Evolutionary conservation across 2,113 vertebrate species (phyloP), one percentile per base, ranked within the genome.

Genomic region (Chitala chitala): DNA sequence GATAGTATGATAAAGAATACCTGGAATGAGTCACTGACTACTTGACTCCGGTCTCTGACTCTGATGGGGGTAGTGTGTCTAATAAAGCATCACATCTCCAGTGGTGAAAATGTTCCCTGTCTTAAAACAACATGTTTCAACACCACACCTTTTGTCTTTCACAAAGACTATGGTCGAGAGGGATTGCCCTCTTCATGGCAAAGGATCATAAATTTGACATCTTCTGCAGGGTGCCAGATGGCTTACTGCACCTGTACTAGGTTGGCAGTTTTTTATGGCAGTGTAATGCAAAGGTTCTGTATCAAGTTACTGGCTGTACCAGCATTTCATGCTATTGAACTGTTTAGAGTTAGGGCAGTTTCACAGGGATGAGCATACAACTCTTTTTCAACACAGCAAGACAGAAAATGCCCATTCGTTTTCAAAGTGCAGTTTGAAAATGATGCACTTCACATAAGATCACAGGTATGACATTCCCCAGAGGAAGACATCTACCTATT

Each of bases 41-140:
- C n/a, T n/a, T n/a, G n/a, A n/a, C n/a, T n/a, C n/a, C n/a, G n/a
- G n/a, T n/a, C n/a, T n/a, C n/a, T n/a, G n/a, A n/a, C n/a, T 70
- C 56, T 70, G 65, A 53, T 75, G 63, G n/a, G 24, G 55, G 85
- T 82, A 77, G 51, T 64, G 76, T 63, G 87, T 85, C 75, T 85
- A 20, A 70, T 64, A 40, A 9, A 58, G 79, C 84, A 80, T 79
- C 72, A 75, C 76, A 79, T 79, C 79, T 50, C 75, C 74, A 72
- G 73, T 75, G 78, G 83, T 81, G 81, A 84, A 88, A 87, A 81
- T 80, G 82, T 81, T 81, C 78, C 0, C n/a, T 84, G 81, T 85
- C 85, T 86, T 86, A 88, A 82, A 86, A 83, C 85, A 82, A 89
- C 82, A 82, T 88, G 85, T 89, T 82, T 59, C 80, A 82, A 83